These are phyloP conservation scores for Brachionus plicatilis DNA, from an alignment of 1,140 invertebrate species.

Conservation along the genomic window DNA sequence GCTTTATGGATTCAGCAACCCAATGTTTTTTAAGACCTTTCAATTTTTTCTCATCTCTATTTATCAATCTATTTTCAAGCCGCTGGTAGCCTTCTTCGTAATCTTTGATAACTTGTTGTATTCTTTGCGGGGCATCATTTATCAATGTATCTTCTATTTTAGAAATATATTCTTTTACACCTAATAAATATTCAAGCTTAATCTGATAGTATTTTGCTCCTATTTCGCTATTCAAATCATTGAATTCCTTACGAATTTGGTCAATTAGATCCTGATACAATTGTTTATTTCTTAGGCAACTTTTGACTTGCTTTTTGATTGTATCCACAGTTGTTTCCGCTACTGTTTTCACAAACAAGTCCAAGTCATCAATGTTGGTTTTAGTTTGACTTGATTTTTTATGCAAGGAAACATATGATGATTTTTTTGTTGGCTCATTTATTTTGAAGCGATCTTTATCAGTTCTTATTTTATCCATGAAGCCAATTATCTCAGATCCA, in stretches of 20 bases:
- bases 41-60: background rate
- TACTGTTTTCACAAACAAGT: background rate
- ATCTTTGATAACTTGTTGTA: background rate
- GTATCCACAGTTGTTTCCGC: background rate
- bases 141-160: background rate
- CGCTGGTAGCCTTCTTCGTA: background rate
- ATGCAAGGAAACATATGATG: background rate
- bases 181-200: background rate
- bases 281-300: background rate
- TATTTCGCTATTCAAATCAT: background rate
- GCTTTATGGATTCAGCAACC: background rate
- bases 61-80: background rate
- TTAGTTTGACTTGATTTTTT: background rate
- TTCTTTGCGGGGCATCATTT: background rate
- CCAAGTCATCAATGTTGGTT: background rate
- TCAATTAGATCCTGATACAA: background rate
- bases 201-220: background rate
- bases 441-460: background rate
- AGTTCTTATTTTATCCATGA: background rate
- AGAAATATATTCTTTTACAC: background rate
- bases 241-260: background rate
- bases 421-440: background rate
- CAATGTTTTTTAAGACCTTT: background rate
- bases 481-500: background rate
- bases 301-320: background rate